These are phyloP conservation scores for Drosophila sechellia DNA, from an alignment of 1,140 invertebrate genomes.

Conservation along the genomic window DNA sequence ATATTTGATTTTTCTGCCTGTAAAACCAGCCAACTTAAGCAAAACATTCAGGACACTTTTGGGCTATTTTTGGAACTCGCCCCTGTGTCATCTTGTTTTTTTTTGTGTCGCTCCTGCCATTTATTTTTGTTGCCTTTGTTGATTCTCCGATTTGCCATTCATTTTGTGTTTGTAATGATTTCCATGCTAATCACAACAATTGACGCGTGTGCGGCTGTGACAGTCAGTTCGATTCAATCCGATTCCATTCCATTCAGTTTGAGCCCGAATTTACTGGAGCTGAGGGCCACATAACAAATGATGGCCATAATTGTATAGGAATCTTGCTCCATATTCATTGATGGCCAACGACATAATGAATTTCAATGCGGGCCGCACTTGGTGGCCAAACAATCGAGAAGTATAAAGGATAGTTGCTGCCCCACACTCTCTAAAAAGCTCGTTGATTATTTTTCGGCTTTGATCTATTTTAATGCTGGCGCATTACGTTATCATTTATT, in stretches of 20 bases:
- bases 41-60: slow-evolving; percentile 39
- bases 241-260: not conserved
- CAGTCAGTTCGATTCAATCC: slow-evolving; percentile 35
- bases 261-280: not conserved
- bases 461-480: slow-evolving; percentile 75
- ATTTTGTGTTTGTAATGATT: slow-evolving; percentile 79
- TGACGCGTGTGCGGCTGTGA: slow-evolving; percentile 70
- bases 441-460: slow-evolving; percentile 55
- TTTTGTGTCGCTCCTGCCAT: slow-evolving; percentile 15
- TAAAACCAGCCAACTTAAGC: slow-evolving; percentile 19
- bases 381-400: slow-evolving; percentile 20
- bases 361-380: slow-evolving; percentile 35
- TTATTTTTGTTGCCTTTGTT: slow-evolving; percentile 42
- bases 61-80: slow-evolving; percentile 56
- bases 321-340: slow-evolving; percentile 33
- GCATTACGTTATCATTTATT: slow-evolving; percentile 80
- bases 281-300: slow-evolving; percentile 39
- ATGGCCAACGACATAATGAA: slow-evolving; percentile 32
- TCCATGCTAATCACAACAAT: slow-evolving; percentile 82
- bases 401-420: slow-evolving; percentile 26
- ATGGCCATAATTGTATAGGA: slow-evolving; percentile 48
- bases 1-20: slow-evolving; percentile 3
- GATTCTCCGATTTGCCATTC: slow-evolving; percentile 71
- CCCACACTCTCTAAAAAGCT: not conserved
- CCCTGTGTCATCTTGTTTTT: slow-evolving; percentile 33